Conservation (phyloP, 2,113 vertebrate genomes). For the Amblyornis subalaris region DNA sequence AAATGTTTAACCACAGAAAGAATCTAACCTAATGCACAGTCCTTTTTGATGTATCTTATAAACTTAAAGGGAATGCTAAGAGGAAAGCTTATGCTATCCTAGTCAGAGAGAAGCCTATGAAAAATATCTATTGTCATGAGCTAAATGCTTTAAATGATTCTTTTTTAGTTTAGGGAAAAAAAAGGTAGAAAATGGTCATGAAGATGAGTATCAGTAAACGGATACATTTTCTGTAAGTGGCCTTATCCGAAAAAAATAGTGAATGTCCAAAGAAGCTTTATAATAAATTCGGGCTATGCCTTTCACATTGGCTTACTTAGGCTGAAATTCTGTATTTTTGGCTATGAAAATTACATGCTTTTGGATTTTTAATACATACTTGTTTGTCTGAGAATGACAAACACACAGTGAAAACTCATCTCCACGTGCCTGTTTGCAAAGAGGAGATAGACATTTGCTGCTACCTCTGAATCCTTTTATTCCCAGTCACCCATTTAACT, state of each 20-base stretch:
- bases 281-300: background rate
- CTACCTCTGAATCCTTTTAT: background rate
- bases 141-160: background rate
- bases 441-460: background rate
- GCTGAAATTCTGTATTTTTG: background rate
- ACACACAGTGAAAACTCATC: background rate
- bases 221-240: background rate
- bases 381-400: background rate
- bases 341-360: background rate
- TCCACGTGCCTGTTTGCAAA: background rate
- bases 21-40: background rate
- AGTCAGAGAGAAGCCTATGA: background rate
- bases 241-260: background rate
- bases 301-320: background rate
- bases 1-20: slow-evolving; percentile 22
- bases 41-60: background rate
- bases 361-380: background rate
- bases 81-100: background rate
- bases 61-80: background rate
- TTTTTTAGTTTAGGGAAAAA: background rate
- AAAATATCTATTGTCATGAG: background rate
- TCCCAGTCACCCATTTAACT: background rate
- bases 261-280: background rate
- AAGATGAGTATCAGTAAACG: background rate
- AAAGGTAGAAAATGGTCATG: background rate